Conservation (phyloP, 1,140 invertebrate genomes). For the Stegodyphus dumicola region DNA sequence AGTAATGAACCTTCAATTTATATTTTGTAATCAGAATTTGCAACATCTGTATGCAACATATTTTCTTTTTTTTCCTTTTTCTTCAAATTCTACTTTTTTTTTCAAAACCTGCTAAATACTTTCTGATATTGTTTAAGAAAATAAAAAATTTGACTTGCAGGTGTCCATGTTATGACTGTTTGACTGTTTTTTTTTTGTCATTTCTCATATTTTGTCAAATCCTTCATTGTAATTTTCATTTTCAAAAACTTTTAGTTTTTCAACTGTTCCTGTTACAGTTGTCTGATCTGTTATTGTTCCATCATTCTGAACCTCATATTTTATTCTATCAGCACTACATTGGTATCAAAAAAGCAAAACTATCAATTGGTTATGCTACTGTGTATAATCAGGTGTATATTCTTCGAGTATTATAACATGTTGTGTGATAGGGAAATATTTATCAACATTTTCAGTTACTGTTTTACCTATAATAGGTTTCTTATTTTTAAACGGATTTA, state of each 20-base stretch:
- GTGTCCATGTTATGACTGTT: no score
- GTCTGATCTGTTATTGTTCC: not conserved
- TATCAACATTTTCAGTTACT: not conserved
- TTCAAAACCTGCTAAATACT: no score
- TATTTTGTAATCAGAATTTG: constrained; percentile 30
- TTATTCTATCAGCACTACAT: not conserved
- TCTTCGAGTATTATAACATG: constrained; percentile 1
- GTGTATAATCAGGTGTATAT: not conserved
- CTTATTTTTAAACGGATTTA: not conserved
- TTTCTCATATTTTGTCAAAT: not conserved
- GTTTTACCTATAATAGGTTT: not conserved
- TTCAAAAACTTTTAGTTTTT: not conserved
- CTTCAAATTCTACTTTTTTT: no score
- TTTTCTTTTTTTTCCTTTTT: no score
- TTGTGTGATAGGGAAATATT: not conserved
- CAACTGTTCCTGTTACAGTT: constrained; percentile 6
- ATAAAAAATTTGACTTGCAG: no score
- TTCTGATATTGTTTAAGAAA: no score
- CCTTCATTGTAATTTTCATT: constrained; percentile 18
- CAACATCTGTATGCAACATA: no score
- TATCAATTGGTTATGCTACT: not conserved
- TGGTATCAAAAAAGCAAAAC: constrained; percentile 17
- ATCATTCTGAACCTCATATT: not conserved
- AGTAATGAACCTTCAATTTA: not conserved
- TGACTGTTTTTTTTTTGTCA: no score